Conservation (phyloP, 1,140 invertebrate species). For the Leptinotarsa texana region DNA sequence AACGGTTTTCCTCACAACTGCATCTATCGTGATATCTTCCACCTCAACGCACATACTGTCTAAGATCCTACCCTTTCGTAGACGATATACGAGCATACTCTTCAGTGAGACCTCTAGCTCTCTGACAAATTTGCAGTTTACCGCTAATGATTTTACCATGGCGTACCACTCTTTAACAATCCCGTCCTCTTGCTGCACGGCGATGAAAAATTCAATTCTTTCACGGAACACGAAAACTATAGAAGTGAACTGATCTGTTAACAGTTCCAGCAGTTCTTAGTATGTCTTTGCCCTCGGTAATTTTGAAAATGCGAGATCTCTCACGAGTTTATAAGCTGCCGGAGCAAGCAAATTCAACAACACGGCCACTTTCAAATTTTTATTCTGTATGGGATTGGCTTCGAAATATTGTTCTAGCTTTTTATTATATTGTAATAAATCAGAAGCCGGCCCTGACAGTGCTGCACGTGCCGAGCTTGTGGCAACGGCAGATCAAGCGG, state of each 20-base stretch:
- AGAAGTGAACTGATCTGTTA: background rate
- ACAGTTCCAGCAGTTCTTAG: background rate
- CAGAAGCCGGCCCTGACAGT: too few species aligned
- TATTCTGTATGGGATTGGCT: too few species aligned
- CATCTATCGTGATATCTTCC: background rate
- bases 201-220: constrained; percentile 9
- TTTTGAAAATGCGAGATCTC: background rate
- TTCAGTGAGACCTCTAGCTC: constrained; percentile 10
- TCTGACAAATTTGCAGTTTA: constrained; percentile 19
- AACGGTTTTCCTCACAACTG: background rate
- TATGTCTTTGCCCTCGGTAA: background rate
- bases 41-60: constrained; percentile 25
- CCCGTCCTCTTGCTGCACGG: background rate
- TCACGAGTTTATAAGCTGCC: too few species aligned
- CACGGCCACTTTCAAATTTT: too few species aligned
- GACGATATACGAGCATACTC: constrained; percentile 23
- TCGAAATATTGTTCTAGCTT: too few species aligned
- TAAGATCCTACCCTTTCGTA: constrained; percentile 14
- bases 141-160: background rate
- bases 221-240: background rate
- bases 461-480: too few species aligned
- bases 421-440: too few species aligned
- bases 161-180: constrained; percentile 3
- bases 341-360: too few species aligned
- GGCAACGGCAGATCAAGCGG: too few species aligned